These are phyloP conservation scores for Todiramphus chloris DNA, from an alignment of 2,113 vertebrate genomes.

Conservation along the genomic window DNA sequence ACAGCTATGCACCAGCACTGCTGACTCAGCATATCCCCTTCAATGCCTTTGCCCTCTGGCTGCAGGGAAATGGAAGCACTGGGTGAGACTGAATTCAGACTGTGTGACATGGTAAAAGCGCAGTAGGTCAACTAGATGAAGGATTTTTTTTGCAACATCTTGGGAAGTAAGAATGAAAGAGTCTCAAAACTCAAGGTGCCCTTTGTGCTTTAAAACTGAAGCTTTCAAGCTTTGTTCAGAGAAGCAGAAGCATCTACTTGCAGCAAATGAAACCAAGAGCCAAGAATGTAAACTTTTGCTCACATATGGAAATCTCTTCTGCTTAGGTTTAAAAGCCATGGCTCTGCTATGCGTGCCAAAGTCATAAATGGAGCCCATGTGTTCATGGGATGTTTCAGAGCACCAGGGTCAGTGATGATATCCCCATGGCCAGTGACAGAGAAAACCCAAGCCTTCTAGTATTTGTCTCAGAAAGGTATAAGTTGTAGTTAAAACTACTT, in stretches of 20 bases:
- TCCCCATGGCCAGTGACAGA: not conserved
- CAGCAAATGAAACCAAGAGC: not conserved
- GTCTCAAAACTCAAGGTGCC: not conserved
- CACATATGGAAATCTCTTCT: not conserved
- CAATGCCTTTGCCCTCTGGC: not conserved
- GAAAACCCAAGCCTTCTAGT: not conserved
- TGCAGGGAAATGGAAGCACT: not conserved
- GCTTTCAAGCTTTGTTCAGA: not conserved
- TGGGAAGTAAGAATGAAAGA: not conserved
- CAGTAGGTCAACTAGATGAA: not conserved
- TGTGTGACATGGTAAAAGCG: not conserved
- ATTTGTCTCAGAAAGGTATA: not conserved
- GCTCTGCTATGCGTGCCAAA: not conserved
- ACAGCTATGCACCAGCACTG: not conserved
- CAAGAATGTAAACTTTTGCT: not conserved
- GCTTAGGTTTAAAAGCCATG: not conserved
- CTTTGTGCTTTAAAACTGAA: not conserved
- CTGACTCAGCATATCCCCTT: not conserved
- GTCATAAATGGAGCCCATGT: not conserved
- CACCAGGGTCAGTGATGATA: not conserved
- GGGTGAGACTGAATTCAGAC: not conserved
- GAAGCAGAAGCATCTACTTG: not conserved
- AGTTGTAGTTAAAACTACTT: not conserved
- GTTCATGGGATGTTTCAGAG: not conserved
- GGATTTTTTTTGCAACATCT: not conserved